Percentiles rank a stretch among this genome's conserved stretches.
Conservation (phyloP, 2,113 vertebrate genomes). For the Hemichromis elongatus region DNA sequence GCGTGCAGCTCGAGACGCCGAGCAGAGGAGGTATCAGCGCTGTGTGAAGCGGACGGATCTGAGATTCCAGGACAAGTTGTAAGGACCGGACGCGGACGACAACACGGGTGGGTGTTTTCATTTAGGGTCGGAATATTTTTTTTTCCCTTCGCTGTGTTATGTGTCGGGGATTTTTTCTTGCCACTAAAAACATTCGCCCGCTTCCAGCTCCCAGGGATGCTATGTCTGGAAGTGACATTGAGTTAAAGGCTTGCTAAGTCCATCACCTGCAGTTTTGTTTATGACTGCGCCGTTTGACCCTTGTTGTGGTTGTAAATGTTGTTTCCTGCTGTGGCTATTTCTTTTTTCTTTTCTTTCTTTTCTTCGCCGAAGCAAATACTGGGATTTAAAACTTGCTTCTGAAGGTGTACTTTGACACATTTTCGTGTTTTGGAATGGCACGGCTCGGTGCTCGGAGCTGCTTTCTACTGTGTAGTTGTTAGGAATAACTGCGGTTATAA, state of each 20-base stretch:
- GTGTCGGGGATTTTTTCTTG: not conserved
- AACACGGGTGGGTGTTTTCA: conserved; percentile 20
- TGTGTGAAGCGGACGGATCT: not conserved
- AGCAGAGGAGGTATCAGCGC: not conserved
- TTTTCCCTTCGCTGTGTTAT: not conserved
- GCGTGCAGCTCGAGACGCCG: not conserved
- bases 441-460: not conserved
- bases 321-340: not conserved
- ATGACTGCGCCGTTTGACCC: not conserved
- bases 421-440: not conserved
- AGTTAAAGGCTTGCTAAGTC: not conserved
- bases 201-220: not conserved
- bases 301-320: not conserved
- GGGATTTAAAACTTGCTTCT: not conserved
- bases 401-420: not conserved
- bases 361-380: not conserved
- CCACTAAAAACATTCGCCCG: not conserved
- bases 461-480: not conserved
- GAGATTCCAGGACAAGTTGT: not conserved
- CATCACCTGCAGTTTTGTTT: not conserved
- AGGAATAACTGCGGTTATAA: not conserved
- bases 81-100: not conserved
- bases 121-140: not conserved
- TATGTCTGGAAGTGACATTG: not conserved
- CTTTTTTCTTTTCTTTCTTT: not conserved